Evolutionary conservation across 2,113 vertebrate species (phyloP), one percentile per base, ranked within the genome.

Genomic region (Symphodus melops): DNA sequence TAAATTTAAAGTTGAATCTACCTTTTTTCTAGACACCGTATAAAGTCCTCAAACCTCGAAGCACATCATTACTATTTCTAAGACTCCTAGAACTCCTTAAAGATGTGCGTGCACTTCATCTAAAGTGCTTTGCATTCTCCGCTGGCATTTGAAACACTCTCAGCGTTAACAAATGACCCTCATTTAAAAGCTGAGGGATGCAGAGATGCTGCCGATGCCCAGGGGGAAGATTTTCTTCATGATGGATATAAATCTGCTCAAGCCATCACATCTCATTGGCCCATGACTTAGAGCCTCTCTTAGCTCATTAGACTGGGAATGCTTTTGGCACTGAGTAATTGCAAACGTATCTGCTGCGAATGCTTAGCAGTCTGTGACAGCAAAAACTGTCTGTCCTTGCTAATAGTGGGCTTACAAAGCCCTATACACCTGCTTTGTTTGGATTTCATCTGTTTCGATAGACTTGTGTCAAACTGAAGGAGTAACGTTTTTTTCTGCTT

Each of bases 191-290:
- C 63, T 8, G 60, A 71, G 82, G 73, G 82, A 76, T 33, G 39
- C 49, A 79, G 61, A 36, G 74, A 72, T 37, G 68, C 59, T 37
- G 65, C 9, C 3, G 72, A 84, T 65, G 68, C 84, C 82, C 69
- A 12, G 10, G 28, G 81, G 86, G 70, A 44, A 64, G 79, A 84
- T 81, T 83, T 56, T 60, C 82, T 57, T 36, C 81, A 72, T 82
- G 86, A 88, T 88, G 82, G 77, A 86, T 85, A 71, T 64, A 75
- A 85, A 89, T 89, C 89, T 81, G 83, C 75, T 79, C 52, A 10
- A 79, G 79, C 82, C 76, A 85, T 82, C 85, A 66, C 64, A 79
- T 87, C 73, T 79, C 75, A 79, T 78, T 71, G 82, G 84, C 80
- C 80, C 75, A 12, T 81, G 84, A 85, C 82, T 85, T 71, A 70